Conservation (phyloP, 2,888 invertebrate genomes). For the Bedellia somnulentella region DNA sequence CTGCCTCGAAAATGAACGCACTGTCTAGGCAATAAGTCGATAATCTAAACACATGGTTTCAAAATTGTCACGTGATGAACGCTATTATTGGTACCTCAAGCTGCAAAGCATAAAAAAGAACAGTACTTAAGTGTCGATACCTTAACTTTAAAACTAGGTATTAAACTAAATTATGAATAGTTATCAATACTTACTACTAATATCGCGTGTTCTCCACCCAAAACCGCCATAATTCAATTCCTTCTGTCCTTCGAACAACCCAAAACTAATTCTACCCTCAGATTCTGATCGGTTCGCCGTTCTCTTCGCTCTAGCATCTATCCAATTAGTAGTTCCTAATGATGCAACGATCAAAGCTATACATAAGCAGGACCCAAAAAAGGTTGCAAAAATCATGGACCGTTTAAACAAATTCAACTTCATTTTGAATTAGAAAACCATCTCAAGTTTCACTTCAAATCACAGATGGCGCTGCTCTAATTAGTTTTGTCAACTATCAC, state of each 20-base stretch:
- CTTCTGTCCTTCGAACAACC: constrained; percentile 84
- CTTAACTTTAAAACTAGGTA: too few relatives aligned
- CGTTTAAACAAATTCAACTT: constrained; percentile 72
- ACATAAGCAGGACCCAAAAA: constrained; percentile 76
- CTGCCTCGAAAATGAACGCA: too few relatives aligned
- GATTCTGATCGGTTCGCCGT: constrained; percentile 68
- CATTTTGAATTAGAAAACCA: constrained; percentile 30
- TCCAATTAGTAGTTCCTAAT: constrained; percentile 84
- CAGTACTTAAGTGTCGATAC: too few relatives aligned
- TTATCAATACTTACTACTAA: constrained; percentile 76
- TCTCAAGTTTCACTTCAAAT: too few relatives aligned
- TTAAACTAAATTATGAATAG: too few relatives aligned
- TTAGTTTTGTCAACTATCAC: too few relatives aligned
- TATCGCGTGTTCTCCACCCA: constrained; percentile 74
- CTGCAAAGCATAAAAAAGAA: too few relatives aligned
- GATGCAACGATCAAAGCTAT: constrained; percentile 78
- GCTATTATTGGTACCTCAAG: too few relatives aligned
- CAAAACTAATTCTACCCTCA: constrained; percentile 78
- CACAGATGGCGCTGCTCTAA: too few relatives aligned
- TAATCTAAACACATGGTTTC: too few relatives aligned
- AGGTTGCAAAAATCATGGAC: constrained; percentile 80
- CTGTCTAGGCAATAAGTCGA: too few relatives aligned
- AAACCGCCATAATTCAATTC: constrained; percentile 76
- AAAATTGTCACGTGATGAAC: too few relatives aligned
- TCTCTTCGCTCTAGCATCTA: constrained; percentile 71